phyloP scores from a whole-genome alignment of 2,113 vertebrate species.

The Proterorhinus semilunaris region DNA sequence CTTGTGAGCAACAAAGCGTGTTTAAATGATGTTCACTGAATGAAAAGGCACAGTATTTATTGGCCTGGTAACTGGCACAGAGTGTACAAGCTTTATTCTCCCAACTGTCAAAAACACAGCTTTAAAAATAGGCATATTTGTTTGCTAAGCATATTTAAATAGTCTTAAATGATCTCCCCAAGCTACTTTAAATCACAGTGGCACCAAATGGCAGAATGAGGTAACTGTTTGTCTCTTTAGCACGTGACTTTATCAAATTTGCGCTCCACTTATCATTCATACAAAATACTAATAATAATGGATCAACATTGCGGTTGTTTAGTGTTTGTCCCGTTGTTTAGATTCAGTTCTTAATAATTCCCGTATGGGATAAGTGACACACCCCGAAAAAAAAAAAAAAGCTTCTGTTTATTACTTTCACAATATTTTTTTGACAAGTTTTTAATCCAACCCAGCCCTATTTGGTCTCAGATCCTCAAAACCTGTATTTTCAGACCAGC shows the following conservation, averaged over 20 bases:
- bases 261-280: neutral
- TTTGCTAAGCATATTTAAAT: constrained; percentile 34
- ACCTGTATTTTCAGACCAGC: too few species aligned
- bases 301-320: too few species aligned
- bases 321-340: too few species aligned
- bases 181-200: constrained; percentile 12
- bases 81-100: constrained; percentile 6
- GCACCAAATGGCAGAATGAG: constrained; percentile 26
- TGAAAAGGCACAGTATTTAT: neutral
- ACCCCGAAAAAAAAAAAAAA: too few species aligned
- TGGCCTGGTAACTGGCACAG: constrained; percentile 9
- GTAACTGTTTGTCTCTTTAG: neutral
- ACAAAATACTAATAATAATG: too few species aligned
- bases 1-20: too few species aligned
- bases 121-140: constrained; percentile 25
- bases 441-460: too few species aligned
- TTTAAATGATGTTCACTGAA: neutral
- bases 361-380: too few species aligned
- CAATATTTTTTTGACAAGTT: too few species aligned
- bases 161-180: constrained; percentile 20
- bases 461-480: too few species aligned
- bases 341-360: too few species aligned
- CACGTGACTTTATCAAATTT: constrained; percentile 1
- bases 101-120: constrained; percentile 20
- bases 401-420: too few species aligned